Evolutionary conservation across 2,888 invertebrate genomes (phyloP).

Genomic region (Drosophila robusta): DNA sequence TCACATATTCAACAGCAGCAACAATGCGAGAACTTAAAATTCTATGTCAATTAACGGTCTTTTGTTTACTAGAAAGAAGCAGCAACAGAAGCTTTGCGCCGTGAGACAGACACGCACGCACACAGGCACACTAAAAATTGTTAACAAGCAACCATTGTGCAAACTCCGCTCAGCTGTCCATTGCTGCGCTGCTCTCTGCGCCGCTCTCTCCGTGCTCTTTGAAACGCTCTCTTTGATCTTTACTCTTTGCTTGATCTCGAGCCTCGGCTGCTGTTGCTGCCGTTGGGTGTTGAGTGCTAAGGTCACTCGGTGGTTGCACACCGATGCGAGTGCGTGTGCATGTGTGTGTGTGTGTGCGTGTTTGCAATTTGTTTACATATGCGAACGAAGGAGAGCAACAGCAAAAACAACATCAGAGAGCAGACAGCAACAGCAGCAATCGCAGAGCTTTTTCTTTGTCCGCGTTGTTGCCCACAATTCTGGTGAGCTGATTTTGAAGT

Average conservation of each 20-base stretch:
- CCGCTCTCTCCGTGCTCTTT: not conserved
- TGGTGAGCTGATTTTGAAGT: not conserved
- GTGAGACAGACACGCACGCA: conserved; percentile 16
- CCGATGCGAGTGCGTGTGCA: conserved; percentile 5
- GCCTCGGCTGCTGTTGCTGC: conserved; percentile 20
- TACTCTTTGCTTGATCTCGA: conserved; percentile 19
- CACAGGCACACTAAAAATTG: conserved; percentile 22
- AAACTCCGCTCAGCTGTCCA: conserved; percentile 39
- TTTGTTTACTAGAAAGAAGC: conserved; percentile 69
- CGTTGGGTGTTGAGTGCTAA: conserved; percentile 59
- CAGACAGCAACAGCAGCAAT: conserved; percentile 12
- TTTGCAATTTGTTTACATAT: conserved; percentile 56
- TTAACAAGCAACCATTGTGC: conserved; percentile 49
- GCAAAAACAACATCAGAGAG: not conserved
- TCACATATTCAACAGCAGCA: conserved; percentile 35
- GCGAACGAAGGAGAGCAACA: conserved; percentile 30
- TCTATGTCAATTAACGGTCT: conserved; percentile 82
- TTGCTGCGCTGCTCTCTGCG: conserved; percentile 10
- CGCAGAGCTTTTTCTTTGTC: not conserved
- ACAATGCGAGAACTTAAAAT: conserved; percentile 54
- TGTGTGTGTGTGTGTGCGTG: conserved; percentile 18
- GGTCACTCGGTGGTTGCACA: conserved; percentile 63
- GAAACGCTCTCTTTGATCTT: not conserved
- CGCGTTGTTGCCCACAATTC: conserved; percentile 2
- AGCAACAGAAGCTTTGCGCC: conserved; percentile 16